Evolutionary conservation across 2,888 invertebrate species (phyloP).

Genomic region (Theretra japonica): DNA sequence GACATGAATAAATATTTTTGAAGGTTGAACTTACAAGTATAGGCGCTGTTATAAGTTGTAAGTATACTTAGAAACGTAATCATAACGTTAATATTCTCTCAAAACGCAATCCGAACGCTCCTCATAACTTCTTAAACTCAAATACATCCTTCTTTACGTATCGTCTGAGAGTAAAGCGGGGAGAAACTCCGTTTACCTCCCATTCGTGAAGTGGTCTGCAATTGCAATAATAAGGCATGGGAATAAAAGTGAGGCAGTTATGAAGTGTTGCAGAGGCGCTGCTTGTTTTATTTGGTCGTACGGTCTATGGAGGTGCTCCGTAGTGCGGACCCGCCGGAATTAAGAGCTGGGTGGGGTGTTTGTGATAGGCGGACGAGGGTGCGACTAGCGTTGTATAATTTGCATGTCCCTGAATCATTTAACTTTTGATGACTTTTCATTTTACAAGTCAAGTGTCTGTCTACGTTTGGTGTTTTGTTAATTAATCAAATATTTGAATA

Average conservation of each 20-base stretch:
- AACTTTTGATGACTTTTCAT: no score
- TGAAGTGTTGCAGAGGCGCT: constrained; percentile 53
- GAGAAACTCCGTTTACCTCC: constrained; percentile 33
- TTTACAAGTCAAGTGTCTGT: no score
- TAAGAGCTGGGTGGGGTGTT: constrained; percentile 36
- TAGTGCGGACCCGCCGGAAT: constrained; percentile 41
- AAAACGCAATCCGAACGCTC: no score
- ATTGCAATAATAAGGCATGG: constrained; percentile 51
- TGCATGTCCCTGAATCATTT: no score
- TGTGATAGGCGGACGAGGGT: constrained; percentile 24
- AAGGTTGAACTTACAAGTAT: no score
- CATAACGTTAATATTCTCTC: no score
- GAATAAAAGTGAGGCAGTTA: constrained; percentile 57
- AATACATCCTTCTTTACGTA: not conserved
- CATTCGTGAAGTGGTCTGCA: constrained; percentile 47
- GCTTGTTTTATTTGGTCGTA: constrained; percentile 53
- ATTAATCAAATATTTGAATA: no score
- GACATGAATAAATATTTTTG: no score
- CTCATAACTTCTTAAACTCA: constrained; percentile 30
- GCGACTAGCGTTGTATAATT: not conserved
- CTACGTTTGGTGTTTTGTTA: no score
- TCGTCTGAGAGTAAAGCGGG: constrained; percentile 34
- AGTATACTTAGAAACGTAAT: no score
- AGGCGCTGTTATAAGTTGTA: no score
- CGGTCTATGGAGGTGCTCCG: constrained; percentile 38